phyloP scores from a whole-genome alignment of 2,888 invertebrate genomes.

The Nymphalis c-album region DNA sequence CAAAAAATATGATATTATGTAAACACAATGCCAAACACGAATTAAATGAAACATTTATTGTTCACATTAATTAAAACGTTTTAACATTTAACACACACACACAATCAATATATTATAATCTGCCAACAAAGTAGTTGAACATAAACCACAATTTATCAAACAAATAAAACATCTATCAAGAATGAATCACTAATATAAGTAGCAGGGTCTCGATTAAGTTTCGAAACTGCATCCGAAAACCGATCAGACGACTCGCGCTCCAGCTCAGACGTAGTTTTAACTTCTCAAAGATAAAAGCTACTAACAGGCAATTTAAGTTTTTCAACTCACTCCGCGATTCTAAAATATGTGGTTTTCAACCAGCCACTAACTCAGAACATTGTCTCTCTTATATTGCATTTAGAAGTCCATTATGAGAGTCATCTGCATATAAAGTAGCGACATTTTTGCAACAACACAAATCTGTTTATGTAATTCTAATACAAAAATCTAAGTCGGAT shows the following conservation, averaged over 20 bases:
- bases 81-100: too few species aligned
- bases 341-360: conserved; percentile 39
- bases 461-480: neutral
- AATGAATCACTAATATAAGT: conserved; percentile 14
- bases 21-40: too few species aligned
- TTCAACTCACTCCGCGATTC: conserved; percentile 43
- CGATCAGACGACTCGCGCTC: conserved; percentile 46
- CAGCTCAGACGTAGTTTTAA: conserved; percentile 50
- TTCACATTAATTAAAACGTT: too few species aligned
- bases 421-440: conserved; percentile 21
- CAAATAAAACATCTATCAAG: neutral
- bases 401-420: conserved; percentile 20
- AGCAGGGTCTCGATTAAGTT: conserved; percentile 40
- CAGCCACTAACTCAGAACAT: conserved; percentile 23
- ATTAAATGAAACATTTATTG: too few species aligned
- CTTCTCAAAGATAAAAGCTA: conserved; percentile 59
- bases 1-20: too few species aligned
- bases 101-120: too few species aligned
- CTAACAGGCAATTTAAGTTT: conserved; percentile 74
- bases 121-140: too few species aligned
- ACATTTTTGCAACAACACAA: conserved; percentile 14
- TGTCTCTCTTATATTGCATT: conserved; percentile 22
- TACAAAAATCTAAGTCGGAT: neutral
- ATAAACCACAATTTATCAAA: neutral
- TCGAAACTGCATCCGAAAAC: conserved; percentile 47